phyloP scores from a whole-genome alignment of 2,888 invertebrate species.

The Ectemnius continuus region DNA sequence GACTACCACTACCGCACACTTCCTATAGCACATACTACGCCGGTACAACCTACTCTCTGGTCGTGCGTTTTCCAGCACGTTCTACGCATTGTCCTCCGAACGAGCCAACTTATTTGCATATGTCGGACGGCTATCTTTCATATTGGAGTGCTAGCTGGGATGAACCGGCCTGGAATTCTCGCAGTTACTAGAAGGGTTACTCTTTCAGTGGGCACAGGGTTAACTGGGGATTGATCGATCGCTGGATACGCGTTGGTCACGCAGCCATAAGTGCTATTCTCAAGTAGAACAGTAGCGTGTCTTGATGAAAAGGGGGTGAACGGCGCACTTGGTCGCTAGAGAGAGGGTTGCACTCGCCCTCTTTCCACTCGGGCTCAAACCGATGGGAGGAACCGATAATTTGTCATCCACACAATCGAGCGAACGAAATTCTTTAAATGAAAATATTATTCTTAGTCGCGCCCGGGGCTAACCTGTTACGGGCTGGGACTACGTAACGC shows the following conservation, averaged over 20 bases:
- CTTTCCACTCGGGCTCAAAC: background rate
- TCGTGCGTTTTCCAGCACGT: background rate
- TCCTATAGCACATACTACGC: background rate
- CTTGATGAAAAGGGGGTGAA: background rate
- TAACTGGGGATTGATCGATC: too few relatives aligned
- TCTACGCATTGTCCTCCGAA: too few relatives aligned
- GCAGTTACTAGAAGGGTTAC: too few relatives aligned
- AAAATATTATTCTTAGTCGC: constrained; percentile 40
- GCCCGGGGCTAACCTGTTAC: constrained; percentile 5
- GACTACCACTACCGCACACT: background rate
- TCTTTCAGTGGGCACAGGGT: too few relatives aligned
- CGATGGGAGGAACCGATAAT: constrained; percentile 4
- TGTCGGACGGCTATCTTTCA: too few relatives aligned
- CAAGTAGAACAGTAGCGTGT: background rate
- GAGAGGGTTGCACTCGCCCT: background rate
- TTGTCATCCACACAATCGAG: background rate
- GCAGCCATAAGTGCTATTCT: constrained; percentile 1
- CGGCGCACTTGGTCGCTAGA: background rate
- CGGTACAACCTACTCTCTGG: background rate
- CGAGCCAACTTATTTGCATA: too few relatives aligned
- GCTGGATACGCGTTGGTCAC: too few relatives aligned
- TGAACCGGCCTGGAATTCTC: too few relatives aligned
- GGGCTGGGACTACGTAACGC: background rate
- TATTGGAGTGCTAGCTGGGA: too few relatives aligned
- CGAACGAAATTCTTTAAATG: constrained; percentile 4